Percentiles rank a stretch among this genome's conserved stretches.
These are phyloP conservation scores for Arrhopalites spinosus DNA, from an alignment of 2,888 invertebrate species.

Conservation along the genomic window DNA sequence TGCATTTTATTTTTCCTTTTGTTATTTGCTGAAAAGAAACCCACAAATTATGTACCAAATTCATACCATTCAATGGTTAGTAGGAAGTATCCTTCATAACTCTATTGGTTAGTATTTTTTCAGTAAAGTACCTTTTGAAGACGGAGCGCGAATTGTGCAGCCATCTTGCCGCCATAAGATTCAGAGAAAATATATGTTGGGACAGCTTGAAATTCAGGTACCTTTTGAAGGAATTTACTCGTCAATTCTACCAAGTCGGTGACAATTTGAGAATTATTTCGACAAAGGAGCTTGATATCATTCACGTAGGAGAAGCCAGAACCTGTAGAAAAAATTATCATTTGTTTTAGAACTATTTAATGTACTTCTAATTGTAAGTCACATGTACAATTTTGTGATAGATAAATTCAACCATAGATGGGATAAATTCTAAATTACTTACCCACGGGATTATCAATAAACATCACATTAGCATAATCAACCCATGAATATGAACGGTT, in stretches of 20 bases:
- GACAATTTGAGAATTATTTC: constrained; percentile 70
- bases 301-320: constrained; percentile 84
- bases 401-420: no score
- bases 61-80: no score
- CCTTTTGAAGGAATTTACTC: constrained; percentile 69
- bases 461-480: constrained; percentile 63
- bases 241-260: constrained; percentile 76
- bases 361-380: no score
- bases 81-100: no score
- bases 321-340: no score
- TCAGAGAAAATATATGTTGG: constrained; percentile 86
- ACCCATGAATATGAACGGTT: constrained; percentile 79
- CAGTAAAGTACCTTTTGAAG: constrained; percentile 60
- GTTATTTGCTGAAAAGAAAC: constrained; percentile 66
- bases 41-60: no score
- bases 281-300: constrained; percentile 62
- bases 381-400: no score
- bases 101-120: no score
- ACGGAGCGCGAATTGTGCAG: constrained; percentile 74
- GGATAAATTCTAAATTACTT: no score
- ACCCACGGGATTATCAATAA: constrained; percentile 90
- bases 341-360: no score
- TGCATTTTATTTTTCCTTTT: constrained; percentile 67
- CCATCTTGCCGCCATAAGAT: constrained; percentile 91
- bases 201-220: constrained; percentile 72